Evolutionary conservation across 2,797 vertebrate species (phyloP), one percentile per base, ranked within the genome.

Genomic region (Danio aesculapii): DNA sequence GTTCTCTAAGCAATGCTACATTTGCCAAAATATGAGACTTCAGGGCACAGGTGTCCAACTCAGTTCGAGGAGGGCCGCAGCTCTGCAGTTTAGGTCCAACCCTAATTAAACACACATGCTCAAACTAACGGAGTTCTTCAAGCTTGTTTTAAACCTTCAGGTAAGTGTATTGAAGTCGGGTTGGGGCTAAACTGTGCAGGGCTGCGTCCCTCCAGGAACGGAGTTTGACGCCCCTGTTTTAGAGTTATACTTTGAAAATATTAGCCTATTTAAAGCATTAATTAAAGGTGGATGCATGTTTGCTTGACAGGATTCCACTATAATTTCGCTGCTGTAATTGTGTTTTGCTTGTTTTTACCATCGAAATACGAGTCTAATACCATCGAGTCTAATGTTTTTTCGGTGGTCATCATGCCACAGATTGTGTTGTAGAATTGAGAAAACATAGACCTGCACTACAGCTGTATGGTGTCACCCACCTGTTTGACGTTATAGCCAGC

Each of bases 401-500:
- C 12, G 8, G 55, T 10, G 43, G 0, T 19, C 12, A 59, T 8
- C 17, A 44, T 59, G 13, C 8, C 46, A 62, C 46, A 63, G 13
- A n/a, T 52, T 44, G 6, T 63, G 13, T 44, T 16, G 19, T 21
- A 21, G 1, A 52, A 50, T 9, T 10, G 13, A 52, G n/a, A 41
- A 58, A 43, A 1, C 30, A 12, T 58, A 62, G 17, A 21, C 49
- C 68, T 83, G 19, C 72, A 68, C 67, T 53, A 46, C 58, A 74
- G 21, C 69, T 47, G 41, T 30, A 16, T 41, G 16, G 12, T 21
- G 83, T 88, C 87, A 93, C 94, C 90, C 93, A 94, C 93, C 93
- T 95, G 94, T 92, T 94, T 93, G 91, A 94, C 90, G 89, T 94
- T 92, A 94, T 91, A 95, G 85, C 93, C 93, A 90, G 92, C 93